phyloP scores from a whole-genome alignment of 2,113 vertebrate genomes.

The Corydoras maculifer region DNA sequence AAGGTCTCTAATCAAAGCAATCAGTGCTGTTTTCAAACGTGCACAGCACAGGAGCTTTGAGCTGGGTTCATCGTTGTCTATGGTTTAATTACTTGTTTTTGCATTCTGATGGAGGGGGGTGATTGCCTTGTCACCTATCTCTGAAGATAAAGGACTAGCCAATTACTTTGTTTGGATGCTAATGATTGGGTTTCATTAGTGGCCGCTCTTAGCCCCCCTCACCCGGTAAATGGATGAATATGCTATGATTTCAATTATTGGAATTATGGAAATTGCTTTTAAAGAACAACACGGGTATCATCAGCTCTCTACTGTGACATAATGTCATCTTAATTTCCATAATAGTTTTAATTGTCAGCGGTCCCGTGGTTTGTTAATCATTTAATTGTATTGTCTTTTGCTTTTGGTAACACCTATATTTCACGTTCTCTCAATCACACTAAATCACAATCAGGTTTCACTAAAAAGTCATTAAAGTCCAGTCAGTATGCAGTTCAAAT shows the following conservation, averaged over 20 bases:
- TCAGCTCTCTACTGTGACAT: slow-evolving; percentile 97
- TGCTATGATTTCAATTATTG: slow-evolving; percentile 99
- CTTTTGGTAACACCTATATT: slow-evolving; percentile 60
- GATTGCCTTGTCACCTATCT: slow-evolving; percentile 99
- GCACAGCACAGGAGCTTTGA: slow-evolving; percentile 81
- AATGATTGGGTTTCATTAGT: slow-evolving; percentile 99
- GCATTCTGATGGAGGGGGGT: slow-evolving; percentile 92
- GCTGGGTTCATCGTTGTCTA: slow-evolving; percentile 92
- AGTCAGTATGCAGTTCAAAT: slow-evolving; percentile 44
- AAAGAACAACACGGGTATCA: slow-evolving; percentile 94
- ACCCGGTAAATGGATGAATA: slow-evolving; percentile 99
- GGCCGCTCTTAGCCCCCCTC: slow-evolving; percentile 98
- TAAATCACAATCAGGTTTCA: slow-evolving; percentile 89
- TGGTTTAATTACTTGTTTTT: slow-evolving; percentile 99
- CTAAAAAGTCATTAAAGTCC: slow-evolving; percentile 64
- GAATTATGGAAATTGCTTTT: slow-evolving; percentile 99
- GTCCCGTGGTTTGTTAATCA: slow-evolving; percentile 82
- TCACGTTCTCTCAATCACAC: slow-evolving; percentile 74
- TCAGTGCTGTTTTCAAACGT: slow-evolving; percentile 98
- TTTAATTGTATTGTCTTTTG: slow-evolving; percentile 99
- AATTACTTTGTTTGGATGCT: slow-evolving; percentile 99
- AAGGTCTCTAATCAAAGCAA: slow-evolving; percentile 97
- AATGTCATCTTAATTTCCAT: slow-evolving; percentile 97
- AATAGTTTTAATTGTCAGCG: slow-evolving; percentile 76
- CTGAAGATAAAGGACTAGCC: slow-evolving; percentile 88